A percentile compares a stretch with the other conserved stretches of the same genome.
These are phyloP conservation scores for Dendropsophus ebraccatus DNA, from an alignment of 2,113 vertebrate genomes.

Conservation along the genomic window DNA sequence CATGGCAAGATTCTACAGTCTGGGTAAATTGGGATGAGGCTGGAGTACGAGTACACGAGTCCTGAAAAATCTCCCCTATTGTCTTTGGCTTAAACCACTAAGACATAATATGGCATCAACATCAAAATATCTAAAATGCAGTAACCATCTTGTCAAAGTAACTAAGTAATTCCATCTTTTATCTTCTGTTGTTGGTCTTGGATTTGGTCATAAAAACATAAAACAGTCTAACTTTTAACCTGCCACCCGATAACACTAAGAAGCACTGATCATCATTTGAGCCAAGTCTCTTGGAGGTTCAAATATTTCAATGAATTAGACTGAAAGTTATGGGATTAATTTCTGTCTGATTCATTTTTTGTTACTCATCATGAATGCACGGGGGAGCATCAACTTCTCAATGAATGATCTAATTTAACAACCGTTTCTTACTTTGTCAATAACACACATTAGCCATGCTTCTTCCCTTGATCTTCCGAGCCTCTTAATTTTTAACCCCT, in stretches of 20 bases:
- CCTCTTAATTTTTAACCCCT: conserved; percentile 67
- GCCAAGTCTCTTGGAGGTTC: not conserved
- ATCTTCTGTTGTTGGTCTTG: not conserved
- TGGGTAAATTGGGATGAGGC: too few species aligned
- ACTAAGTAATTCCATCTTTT: not conserved
- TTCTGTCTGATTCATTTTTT: conserved; percentile 48
- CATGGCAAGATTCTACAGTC: too few species aligned
- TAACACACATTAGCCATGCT: conserved; percentile 63
- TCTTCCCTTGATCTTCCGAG: conserved; percentile 60
- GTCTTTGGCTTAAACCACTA: too few species aligned
- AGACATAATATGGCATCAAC: too few species aligned
- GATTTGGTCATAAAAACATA: not conserved
- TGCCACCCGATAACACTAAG: not conserved
- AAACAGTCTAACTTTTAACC: not conserved
- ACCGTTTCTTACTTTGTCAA: conserved; percentile 69
- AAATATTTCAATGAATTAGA: conserved; percentile 37
- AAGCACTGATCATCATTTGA: not conserved
- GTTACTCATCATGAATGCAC: conserved; percentile 63
- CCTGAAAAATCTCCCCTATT: too few species aligned
- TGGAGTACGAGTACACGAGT: too few species aligned
- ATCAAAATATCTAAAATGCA: too few species aligned
- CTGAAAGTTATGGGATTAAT: conserved; percentile 53
- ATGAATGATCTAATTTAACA: conserved; percentile 78
- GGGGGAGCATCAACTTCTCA: conserved; percentile 76
- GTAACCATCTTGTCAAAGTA: not conserved